Base-by-base conservation (phyloP, 2,113 vertebrate genomes). In the Aspidoscelis tigris region DNA sequence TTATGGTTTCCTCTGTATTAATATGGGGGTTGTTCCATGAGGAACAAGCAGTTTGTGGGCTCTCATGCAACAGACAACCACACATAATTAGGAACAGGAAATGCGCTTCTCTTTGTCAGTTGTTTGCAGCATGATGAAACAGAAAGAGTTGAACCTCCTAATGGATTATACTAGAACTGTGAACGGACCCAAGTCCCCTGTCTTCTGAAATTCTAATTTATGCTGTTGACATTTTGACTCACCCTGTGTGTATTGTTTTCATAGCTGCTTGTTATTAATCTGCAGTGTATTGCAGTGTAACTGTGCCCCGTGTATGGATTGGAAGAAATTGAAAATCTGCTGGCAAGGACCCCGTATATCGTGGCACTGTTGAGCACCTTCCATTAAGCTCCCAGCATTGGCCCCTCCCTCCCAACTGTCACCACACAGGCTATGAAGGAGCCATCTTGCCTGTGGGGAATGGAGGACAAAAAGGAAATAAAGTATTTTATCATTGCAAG, bases 331-430 rank as follows among this genome's bases (percentile, higher is more conserved):
- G 83, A 78, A 66, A 69, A 22, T 44, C 24, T 71, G 83, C 66
- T 78, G 78, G 83, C 50, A 71, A 84, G 66, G 66, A 61, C 18
- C 71, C 66, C 66, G 33, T 66, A 61, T 55, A 12, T 77, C 70
- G n/a, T 24, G 21, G 22, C 2, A 43, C n/a, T 44, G 24, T 47
- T 70, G 74, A 58, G 58, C 53, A 33, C 33, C 33, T 33, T 33
- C 33, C 33, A 33, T 33, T 33, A 33, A 33, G 33, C 33, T 33
- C 33, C 33, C 33, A 33, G 33, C 33, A 33, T 33, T 33, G 33
- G 33, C 1, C 33, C 33, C 33, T 33, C 33, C 33, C 33, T 33
- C 33, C 33, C 33, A 33, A 33, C 33, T 33, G 33, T 33, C 33
- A 33, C 33, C 33, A 33, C 33, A 33, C 33, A 33, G 33, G 33